Percentiles rank a stretch among this genome's conserved stretches.
Evolutionary conservation across 2,113 vertebrate species (phyloP).

Genomic region (Camarhynchus parvulus): DNA sequence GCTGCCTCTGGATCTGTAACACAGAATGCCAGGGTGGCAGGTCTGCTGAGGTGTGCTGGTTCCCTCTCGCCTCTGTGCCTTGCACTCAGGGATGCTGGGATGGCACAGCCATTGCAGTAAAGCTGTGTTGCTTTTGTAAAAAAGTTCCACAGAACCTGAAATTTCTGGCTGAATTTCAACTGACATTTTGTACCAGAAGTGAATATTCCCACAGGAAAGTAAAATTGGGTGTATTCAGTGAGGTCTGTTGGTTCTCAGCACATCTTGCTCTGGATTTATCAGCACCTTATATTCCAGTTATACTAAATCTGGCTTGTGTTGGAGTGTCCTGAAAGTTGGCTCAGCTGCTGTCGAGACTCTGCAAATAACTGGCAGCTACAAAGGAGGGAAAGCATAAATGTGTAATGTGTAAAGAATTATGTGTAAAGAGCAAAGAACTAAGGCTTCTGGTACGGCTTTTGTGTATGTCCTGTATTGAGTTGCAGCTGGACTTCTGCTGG

Average conservation of each 20-base stretch:
- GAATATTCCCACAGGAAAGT: not conserved
- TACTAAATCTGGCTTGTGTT: not conserved
- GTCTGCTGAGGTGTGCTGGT: not conserved
- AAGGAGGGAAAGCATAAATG: not conserved
- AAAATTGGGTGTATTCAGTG: not conserved
- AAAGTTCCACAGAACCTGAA: not conserved
- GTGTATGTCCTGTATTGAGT: not conserved
- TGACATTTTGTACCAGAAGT: not conserved
- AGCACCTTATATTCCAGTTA: not conserved
- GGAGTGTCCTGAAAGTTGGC: not conserved
- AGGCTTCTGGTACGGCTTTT: not conserved
- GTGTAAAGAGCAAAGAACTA: not conserved
- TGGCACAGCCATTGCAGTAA: not conserved
- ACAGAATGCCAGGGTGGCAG: not conserved
- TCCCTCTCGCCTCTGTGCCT: not conserved
- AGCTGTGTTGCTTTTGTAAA: not conserved
- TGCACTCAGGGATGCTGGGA: fast-evolving
- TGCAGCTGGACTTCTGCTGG: not conserved
- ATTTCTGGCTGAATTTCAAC: not conserved
- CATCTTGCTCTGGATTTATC: not conserved
- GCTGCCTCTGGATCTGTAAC: not conserved
- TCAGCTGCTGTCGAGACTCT: not conserved
- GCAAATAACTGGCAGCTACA: not conserved
- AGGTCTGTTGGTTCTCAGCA: not conserved
- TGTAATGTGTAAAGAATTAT: not conserved